Percentiles rank a stretch among this genome's conserved stretches.
Conservation (phyloP, 2,797 vertebrate species). For the Tinamus major region DNA sequence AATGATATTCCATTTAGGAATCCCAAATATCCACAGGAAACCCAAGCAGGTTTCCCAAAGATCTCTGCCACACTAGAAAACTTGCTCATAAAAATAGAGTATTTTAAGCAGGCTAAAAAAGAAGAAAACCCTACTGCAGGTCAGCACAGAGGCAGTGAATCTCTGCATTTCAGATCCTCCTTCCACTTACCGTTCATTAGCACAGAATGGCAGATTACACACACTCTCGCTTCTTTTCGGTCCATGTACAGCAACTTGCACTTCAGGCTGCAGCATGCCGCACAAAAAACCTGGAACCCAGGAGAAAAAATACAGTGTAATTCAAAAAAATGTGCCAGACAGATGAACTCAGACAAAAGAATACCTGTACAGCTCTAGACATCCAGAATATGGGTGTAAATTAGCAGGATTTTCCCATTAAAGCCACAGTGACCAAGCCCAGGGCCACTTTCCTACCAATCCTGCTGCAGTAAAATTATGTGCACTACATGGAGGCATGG, state of each 20-base stretch:
- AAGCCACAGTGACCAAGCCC: background rate
- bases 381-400: background rate
- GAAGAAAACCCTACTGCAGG: background rate
- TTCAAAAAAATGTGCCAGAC: background rate
- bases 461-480: background rate
- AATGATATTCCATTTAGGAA: background rate
- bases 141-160: background rate
- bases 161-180: background rate
- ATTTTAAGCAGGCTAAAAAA: background rate
- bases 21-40: background rate
- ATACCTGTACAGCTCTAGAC: background rate
- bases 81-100: background rate
- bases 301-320: constrained; percentile 38
- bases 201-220: constrained; percentile 94
- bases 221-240: constrained; percentile 95
- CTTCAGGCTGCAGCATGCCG: constrained; percentile 93
- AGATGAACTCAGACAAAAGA: background rate
- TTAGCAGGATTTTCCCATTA: background rate
- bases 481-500: background rate
- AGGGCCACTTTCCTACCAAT: background rate
- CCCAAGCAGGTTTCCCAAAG: background rate
- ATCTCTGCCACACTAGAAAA: background rate
- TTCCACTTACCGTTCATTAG: constrained; percentile 90
- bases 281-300: constrained; percentile 91
- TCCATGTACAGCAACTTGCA: constrained; percentile 96